Conservation (phyloP, 2,888 invertebrate genomes). For the Melipona bicolor region DNA sequence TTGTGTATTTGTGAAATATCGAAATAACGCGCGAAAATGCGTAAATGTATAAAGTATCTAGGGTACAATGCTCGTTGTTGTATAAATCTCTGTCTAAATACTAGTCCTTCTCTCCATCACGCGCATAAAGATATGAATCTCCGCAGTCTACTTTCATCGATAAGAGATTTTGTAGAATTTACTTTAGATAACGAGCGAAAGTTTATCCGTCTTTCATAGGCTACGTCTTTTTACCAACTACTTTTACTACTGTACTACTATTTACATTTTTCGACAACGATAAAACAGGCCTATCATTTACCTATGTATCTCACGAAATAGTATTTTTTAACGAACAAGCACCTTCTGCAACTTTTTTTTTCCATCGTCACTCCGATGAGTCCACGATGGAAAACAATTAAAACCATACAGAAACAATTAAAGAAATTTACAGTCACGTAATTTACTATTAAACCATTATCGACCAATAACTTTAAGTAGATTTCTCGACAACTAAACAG, state of each 20-base stretch:
- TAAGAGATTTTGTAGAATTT: background rate
- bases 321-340: background rate
- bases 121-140: background rate
- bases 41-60: background rate
- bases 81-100: no score
- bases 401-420: background rate
- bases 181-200: background rate
- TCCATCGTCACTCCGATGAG: no score
- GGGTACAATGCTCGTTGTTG: background rate
- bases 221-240: background rate
- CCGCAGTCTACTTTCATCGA: background rate
- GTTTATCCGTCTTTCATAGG: background rate
- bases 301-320: background rate
- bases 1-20: background rate
- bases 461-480: background rate
- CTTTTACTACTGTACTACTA: background rate
- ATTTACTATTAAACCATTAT: background rate
- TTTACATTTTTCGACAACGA: conserved; percentile 34
- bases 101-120: no score
- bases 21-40: background rate
- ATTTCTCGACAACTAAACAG: background rate
- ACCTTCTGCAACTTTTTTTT: background rate
- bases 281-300: conserved; percentile 35
- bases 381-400: background rate
- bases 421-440: background rate